phyloP scores from a whole-genome alignment of 2,888 invertebrate species.

The Drosophila suboccidentalis region DNA sequence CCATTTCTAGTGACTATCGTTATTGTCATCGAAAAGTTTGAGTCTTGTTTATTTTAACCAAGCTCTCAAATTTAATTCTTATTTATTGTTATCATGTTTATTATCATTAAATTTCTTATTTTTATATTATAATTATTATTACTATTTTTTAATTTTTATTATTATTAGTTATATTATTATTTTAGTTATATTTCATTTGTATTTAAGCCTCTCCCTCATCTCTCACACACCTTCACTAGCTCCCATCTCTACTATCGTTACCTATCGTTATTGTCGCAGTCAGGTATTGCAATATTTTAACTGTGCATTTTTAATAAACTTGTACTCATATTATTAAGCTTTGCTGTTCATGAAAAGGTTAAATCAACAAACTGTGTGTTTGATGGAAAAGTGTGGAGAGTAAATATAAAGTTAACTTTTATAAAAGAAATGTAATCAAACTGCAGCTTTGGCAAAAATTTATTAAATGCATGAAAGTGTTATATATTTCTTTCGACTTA shows the following conservation, averaged over 20 bases:
- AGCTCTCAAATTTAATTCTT: not conserved
- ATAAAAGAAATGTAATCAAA: not conserved
- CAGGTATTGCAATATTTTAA: conserved; percentile 65
- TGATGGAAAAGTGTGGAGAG: conserved; percentile 2
- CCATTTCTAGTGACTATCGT: not conserved
- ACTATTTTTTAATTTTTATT: too few relatives aligned
- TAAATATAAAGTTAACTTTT: not conserved
- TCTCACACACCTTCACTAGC: too few relatives aligned
- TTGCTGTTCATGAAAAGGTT: conserved; percentile 54
- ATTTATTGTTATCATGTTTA: not conserved
- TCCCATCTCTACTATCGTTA: conserved; percentile 25
- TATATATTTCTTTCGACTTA: not conserved
- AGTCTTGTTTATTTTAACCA: not conserved
- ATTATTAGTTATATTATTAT: not conserved
- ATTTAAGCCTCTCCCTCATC: too few relatives aligned
- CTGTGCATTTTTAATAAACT: conserved; percentile 66
- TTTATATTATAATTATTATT: too few relatives aligned
- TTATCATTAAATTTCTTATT: too few relatives aligned
- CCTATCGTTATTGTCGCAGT: conserved; percentile 22
- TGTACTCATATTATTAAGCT: conserved; percentile 50
- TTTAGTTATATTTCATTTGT: too few relatives aligned
- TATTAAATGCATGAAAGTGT: conserved; percentile 4
- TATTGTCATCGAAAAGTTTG: not conserved
- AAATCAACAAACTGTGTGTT: conserved; percentile 32
- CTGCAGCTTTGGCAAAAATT: not conserved